These are phyloP conservation scores for Pocillopora verrucosa DNA, from an alignment of 64 coral and sea anemone species.

Conservation along the genomic window DNA sequence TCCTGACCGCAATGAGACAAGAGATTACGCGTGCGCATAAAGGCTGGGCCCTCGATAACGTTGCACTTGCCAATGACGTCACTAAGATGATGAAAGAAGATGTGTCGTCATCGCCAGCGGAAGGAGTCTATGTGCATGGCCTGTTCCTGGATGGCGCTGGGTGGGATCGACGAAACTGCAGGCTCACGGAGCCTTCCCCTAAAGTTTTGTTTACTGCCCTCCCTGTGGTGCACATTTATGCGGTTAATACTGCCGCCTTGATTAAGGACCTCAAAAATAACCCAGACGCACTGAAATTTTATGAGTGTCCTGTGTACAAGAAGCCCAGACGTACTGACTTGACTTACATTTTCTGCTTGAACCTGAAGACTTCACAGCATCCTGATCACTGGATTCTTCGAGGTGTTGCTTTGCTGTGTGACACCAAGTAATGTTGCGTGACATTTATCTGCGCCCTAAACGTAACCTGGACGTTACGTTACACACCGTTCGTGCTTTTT, in stretches of 20 bases:
- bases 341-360: conserved; percentile 97
- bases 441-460: not conserved
- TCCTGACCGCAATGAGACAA: conserved; percentile 97
- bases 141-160: conserved; percentile 95
- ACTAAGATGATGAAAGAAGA: conserved; percentile 99
- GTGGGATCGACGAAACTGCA: conserved; percentile 94
- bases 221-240: conserved; percentile 90
- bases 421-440: conserved; percentile 71
- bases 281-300: conserved; percentile 70
- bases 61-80: conserved; percentile 90
- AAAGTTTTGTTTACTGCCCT: conserved; percentile 93
- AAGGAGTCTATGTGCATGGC: conserved; percentile 98
- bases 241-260: conserved; percentile 75
- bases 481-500: not conserved
- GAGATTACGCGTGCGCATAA: conserved; percentile 98
- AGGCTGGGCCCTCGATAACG: conserved; percentile 95
- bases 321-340: conserved; percentile 92
- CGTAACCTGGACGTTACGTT: not conserved
- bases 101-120: conserved; percentile 70
- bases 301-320: conserved; percentile 99
- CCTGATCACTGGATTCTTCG: conserved; percentile 98
- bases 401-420: conserved; percentile 94
- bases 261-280: conserved; percentile 21
- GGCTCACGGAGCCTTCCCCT: conserved; percentile 78
- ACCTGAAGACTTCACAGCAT: conserved; percentile 81